These are phyloP conservation scores for Tetramorium bicarinatum DNA, from an alignment of 2,888 invertebrate genomes.

Conservation along the genomic window DNA sequence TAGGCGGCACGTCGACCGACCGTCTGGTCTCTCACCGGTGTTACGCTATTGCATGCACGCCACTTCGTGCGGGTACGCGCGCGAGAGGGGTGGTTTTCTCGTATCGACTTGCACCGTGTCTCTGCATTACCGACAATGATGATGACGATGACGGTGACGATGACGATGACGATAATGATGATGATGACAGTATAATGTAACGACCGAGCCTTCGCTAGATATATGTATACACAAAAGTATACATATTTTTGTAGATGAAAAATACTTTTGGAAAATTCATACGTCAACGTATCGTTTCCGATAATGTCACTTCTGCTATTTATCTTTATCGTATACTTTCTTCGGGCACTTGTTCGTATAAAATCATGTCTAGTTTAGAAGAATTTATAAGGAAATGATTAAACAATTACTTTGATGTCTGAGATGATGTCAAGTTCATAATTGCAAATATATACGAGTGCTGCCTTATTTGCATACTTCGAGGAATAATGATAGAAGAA, in stretches of 20 bases:
- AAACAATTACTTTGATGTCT: not conserved
- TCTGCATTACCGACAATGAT: conserved; percentile 66
- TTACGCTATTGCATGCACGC: conserved; percentile 69
- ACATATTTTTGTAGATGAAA: not conserved
- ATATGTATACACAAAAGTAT: not conserved
- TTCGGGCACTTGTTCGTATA: not conserved
- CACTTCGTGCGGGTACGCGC: conserved; percentile 63
- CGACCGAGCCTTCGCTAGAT: conserved; percentile 3
- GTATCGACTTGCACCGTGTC: conserved; percentile 62
- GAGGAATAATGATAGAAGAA: not conserved
- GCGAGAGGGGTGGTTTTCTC: conserved; percentile 63
- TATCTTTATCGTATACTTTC: not conserved
- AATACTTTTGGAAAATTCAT: conserved; percentile 11
- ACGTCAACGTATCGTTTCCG: not conserved
- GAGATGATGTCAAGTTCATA: not conserved
- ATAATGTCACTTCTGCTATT: not conserved
- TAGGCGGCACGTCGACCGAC: conserved; percentile 71
- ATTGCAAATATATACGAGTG: not conserved
- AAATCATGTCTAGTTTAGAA: not conserved
- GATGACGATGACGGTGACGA: not conserved
- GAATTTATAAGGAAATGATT: not conserved
- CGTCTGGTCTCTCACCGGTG: conserved; percentile 67
- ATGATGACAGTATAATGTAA: not conserved
- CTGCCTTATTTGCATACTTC: not conserved
- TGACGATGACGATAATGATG: not conserved